Evolutionary conservation across 1,140 invertebrate species (phyloP).

Genomic region (Heliothis subflexa): DNA sequence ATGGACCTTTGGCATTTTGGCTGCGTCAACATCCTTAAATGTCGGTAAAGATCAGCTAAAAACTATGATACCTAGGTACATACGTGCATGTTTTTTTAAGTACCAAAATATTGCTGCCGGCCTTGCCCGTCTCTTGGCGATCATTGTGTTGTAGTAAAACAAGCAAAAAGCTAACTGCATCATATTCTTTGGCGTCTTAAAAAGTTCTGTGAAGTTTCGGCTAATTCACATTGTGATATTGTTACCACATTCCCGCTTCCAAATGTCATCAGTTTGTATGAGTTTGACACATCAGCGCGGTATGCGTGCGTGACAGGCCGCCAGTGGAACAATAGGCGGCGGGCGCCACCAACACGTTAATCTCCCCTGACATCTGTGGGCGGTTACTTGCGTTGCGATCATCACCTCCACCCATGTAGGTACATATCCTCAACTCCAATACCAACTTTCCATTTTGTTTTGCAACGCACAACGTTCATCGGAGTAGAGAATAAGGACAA

Average conservation of each 20-base stretch:
- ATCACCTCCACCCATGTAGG: slow-evolving; percentile 71
- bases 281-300: slow-evolving; percentile 54
- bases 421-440: slow-evolving; percentile 67
- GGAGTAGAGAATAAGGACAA: slow-evolving; percentile 74
- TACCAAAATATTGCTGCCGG: neutral
- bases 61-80: neutral
- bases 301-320: slow-evolving; percentile 58
- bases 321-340: slow-evolving; percentile 66
- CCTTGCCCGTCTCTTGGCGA: slow-evolving; percentile 32
- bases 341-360: slow-evolving; percentile 70
- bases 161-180: slow-evolving; percentile 7
- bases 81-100: slow-evolving; percentile 1
- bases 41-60: slow-evolving; percentile 16
- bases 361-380: slow-evolving; percentile 69
- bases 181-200: neutral
- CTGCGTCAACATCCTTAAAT: slow-evolving; percentile 3
- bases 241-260: slow-evolving; percentile 22
- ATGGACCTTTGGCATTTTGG: neutral
- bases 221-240: slow-evolving; percentile 5
- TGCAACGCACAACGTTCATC: slow-evolving; percentile 70
- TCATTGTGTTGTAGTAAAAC: neutral
- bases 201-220: neutral
- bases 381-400: slow-evolving; percentile 73
- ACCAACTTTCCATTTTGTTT: slow-evolving; percentile 81
- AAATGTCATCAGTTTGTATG: slow-evolving; percentile 43